Percentiles rank a stretch among this genome's conserved stretches.
Evolutionary conservation across 53 echinoderm and acorn worm species (phyloP).

Genomic region (Echinarachnius parma): DNA sequence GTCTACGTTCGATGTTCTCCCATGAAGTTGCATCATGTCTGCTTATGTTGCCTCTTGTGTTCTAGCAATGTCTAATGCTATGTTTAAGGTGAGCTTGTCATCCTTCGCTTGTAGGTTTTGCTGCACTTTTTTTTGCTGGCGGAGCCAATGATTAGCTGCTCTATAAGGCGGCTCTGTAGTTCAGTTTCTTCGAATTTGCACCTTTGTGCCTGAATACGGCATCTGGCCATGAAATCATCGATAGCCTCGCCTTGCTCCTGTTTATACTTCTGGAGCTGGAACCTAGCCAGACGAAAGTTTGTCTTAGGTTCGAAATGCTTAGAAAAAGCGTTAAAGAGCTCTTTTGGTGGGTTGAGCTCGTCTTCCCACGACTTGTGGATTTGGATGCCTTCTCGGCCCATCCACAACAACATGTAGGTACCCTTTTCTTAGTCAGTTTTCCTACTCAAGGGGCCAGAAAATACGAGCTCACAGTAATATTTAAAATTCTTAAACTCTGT

Average conservation of each 20-base stretch:
- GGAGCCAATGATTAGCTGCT: neutral
- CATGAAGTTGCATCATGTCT: neutral
- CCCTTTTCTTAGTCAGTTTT: neutral
- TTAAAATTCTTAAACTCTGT: neutral
- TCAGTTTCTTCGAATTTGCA: neutral
- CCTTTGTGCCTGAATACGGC: neutral
- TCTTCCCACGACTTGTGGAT: neutral
- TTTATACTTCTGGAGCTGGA: neutral
- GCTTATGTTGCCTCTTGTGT: neutral
- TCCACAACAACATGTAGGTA: neutral
- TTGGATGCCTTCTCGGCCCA: neutral
- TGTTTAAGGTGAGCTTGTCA: neutral
- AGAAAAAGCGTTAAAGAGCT: neutral
- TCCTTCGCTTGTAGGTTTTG: neutral
- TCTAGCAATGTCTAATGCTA: neutral
- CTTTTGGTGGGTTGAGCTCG: neutral
- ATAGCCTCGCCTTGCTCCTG: neutral
- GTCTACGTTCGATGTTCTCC: neutral
- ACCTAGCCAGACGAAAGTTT: neutral
- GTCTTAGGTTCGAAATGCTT: neutral
- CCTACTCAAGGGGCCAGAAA: neutral
- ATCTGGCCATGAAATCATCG: slow-evolving; percentile 3
- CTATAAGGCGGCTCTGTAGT: neutral
- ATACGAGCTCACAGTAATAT: neutral
- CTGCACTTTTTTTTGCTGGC: neutral